Conservation (phyloP, 2,888 invertebrate species). For the Morpho achilles region DNA sequence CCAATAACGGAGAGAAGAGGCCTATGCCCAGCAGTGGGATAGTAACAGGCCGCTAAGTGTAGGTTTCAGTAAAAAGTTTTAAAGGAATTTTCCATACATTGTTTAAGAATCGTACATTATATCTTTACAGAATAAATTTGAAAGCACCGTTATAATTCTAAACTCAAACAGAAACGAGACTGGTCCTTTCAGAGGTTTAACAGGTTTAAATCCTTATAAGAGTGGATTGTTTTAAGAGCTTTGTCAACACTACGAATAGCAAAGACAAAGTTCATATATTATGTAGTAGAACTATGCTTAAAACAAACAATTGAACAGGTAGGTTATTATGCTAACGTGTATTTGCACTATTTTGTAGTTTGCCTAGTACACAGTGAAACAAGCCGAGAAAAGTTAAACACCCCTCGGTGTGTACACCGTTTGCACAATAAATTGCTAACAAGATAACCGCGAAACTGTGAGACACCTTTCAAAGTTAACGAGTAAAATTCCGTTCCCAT, state of each 20-base stretch:
- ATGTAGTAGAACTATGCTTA: conserved; percentile 12
- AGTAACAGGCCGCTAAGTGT: too few relatives aligned
- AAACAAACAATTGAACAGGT: conserved; percentile 9
- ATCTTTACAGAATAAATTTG: too few relatives aligned
- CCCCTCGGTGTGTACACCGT: conserved; percentile 10
- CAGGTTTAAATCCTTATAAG: not conserved
- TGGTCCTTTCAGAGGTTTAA: not conserved
- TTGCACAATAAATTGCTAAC: conserved; percentile 23
- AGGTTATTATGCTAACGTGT: conserved; percentile 19
- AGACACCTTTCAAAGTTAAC: conserved; percentile 19
- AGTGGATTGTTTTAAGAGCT: not conserved
- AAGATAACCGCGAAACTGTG: conserved; percentile 19
- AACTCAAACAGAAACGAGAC: not conserved
- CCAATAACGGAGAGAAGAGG: too few relatives aligned
- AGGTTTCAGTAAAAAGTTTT: too few relatives aligned
- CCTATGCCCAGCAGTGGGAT: too few relatives aligned
- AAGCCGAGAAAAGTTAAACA: conserved; percentile 19
- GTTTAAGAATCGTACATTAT: too few relatives aligned
- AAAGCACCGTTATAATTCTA: not conserved
- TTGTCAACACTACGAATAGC: not conserved
- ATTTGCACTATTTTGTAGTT: conserved; percentile 21
- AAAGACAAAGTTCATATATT: not conserved
- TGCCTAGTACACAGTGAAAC: conserved; percentile 18
- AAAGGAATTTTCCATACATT: too few relatives aligned
- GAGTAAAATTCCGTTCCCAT: conserved; percentile 25